Evolutionary conservation across 2,113 vertebrate species (phyloP).

Genomic region (Bambusicola thoracicus): DNA sequence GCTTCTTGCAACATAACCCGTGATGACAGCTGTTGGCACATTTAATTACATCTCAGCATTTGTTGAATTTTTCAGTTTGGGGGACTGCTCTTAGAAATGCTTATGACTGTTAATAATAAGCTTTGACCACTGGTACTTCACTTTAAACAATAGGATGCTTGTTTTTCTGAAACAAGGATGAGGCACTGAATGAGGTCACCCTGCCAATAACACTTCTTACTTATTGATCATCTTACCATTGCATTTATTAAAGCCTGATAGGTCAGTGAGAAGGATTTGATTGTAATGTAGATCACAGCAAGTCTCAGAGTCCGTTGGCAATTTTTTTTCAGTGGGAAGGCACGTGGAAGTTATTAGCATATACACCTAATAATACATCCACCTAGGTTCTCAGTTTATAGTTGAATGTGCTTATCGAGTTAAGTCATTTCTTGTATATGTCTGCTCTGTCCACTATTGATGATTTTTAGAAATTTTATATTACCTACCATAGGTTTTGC

Average conservation of each 20-base stretch:
- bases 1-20: background rate
- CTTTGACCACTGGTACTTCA: background rate
- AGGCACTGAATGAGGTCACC: background rate
- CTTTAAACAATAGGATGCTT: background rate
- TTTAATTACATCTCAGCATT: background rate
- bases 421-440: background rate
- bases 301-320: background rate
- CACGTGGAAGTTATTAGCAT: background rate
- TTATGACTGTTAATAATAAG: background rate
- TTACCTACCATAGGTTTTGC: background rate
- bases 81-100: background rate
- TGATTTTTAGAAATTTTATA: constrained; percentile 11
- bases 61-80: background rate
- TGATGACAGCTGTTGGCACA: background rate
- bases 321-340: background rate
- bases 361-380: background rate
- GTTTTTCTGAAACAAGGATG: background rate
- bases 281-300: background rate
- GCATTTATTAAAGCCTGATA: constrained; percentile 9
- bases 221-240: constrained; percentile 7
- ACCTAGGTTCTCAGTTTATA: background rate
- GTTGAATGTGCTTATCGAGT: background rate
- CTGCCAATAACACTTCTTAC: background rate
- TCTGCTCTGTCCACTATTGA: background rate
- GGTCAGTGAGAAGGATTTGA: background rate